Conservation (phyloP, 2,888 invertebrate species). For the Microplitis deprimator region DNA sequence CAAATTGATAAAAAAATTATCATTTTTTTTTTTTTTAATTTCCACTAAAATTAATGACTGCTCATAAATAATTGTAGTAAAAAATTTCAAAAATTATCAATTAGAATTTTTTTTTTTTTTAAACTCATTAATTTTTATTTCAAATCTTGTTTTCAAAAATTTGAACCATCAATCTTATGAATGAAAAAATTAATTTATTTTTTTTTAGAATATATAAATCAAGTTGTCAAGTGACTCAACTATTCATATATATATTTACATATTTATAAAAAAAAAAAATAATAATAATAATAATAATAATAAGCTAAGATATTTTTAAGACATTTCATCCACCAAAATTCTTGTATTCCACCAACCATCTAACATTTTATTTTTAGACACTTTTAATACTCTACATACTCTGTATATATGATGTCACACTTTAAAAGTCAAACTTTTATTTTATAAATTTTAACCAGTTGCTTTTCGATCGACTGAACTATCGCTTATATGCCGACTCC, state of each 20-base stretch:
- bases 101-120: too few relatives aligned
- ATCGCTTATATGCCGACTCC: too few relatives aligned
- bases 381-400: background rate
- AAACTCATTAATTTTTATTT: too few relatives aligned
- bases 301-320: slow-evolving; percentile 11
- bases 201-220: background rate
- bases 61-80: too few relatives aligned
- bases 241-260: background rate
- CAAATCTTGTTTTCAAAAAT: too few relatives aligned
- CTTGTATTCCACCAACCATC: slow-evolving; percentile 13
- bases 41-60: too few relatives aligned
- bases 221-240: background rate
- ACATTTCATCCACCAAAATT: slow-evolving; percentile 6
- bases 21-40: too few relatives aligned
- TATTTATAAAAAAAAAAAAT: background rate
- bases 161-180: too few relatives aligned
- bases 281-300: background rate
- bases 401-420: slow-evolving; percentile 12
- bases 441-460: slow-evolving; percentile 2
- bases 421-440: background rate
- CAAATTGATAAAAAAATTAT: too few relatives aligned
- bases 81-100: too few relatives aligned
- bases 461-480: slow-evolving; percentile 12
- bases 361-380: slow-evolving; percentile 14
- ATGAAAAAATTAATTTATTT: too few relatives aligned